Evolutionary conservation across 2,113 vertebrate species (phyloP).

Genomic region (Neolamprologus kungweensis): DNA sequence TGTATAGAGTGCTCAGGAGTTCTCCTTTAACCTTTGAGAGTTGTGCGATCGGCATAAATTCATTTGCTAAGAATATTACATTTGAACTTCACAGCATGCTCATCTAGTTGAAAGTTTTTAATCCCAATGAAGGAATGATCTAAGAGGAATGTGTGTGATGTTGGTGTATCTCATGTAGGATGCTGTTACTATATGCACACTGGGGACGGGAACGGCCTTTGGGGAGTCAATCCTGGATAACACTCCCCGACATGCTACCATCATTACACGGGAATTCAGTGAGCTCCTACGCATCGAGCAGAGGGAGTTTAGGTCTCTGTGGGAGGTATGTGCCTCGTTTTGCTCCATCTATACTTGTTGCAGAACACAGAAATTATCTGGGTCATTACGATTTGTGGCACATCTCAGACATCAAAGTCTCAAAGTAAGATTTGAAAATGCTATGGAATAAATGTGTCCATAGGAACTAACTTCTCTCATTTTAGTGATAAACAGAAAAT

Average conservation of each 20-base stretch:
- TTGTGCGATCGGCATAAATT: not conserved
- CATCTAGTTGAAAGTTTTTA: not conserved
- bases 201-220: conserved; percentile 94
- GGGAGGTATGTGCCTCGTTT: conserved; percentile 82
- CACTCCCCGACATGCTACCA: conserved; percentile 94
- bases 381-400: not conserved
- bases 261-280: conserved; percentile 87
- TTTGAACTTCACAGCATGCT: not conserved
- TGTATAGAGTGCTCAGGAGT: not conserved
- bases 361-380: not conserved
- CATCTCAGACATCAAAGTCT: not conserved
- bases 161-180: conserved; percentile 73
- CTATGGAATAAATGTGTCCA: not conserved
- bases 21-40: not conserved
- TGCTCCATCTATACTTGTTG: not conserved
- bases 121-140: not conserved
- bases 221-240: conserved; percentile 98
- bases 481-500: not conserved
- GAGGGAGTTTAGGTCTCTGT: conserved; percentile 92
- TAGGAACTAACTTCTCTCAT: not conserved
- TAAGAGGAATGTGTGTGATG: not conserved
- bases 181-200: conserved; percentile 91
- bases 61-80: not conserved
- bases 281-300: conserved; percentile 94
- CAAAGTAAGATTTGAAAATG: not conserved